A percentile compares a stretch with the other conserved stretches of the same genome.
Conservation (phyloP, 2,797 vertebrate genomes). For the Hipposideros larvatus region DNA sequence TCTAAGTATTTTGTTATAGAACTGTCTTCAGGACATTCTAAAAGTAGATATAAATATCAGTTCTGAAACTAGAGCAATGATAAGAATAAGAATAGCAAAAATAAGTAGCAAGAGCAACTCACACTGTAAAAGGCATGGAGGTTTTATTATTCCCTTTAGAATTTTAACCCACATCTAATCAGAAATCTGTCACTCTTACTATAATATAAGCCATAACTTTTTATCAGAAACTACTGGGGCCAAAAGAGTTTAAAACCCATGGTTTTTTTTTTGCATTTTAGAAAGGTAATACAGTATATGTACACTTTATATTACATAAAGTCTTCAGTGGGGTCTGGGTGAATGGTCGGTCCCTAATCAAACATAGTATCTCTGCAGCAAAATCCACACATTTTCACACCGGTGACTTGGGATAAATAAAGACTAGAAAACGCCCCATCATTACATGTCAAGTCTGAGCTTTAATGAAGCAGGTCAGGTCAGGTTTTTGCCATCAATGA, state of each 20-base stretch:
- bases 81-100: neutral
- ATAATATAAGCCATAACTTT: neutral
- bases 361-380: neutral
- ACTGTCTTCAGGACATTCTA: neutral
- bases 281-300: neutral
- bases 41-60: neutral
- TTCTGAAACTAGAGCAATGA: neutral
- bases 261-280: neutral
- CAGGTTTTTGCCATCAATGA: neutral
- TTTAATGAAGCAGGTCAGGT: neutral
- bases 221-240: neutral
- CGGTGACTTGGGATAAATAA: neutral
- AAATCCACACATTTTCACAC: neutral
- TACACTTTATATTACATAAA: neutral
- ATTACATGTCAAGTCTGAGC: neutral
- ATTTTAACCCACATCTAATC: neutral
- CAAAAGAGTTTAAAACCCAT: neutral
- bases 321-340: neutral
- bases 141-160: neutral
- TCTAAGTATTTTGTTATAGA: neutral
- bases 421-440: neutral
- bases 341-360: neutral
- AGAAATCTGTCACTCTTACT: neutral
- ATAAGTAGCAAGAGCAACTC: neutral
- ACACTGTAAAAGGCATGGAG: neutral